Evolutionary conservation across 2,797 vertebrate species (phyloP).

Genomic region (Clarias platycephalus): DNA sequence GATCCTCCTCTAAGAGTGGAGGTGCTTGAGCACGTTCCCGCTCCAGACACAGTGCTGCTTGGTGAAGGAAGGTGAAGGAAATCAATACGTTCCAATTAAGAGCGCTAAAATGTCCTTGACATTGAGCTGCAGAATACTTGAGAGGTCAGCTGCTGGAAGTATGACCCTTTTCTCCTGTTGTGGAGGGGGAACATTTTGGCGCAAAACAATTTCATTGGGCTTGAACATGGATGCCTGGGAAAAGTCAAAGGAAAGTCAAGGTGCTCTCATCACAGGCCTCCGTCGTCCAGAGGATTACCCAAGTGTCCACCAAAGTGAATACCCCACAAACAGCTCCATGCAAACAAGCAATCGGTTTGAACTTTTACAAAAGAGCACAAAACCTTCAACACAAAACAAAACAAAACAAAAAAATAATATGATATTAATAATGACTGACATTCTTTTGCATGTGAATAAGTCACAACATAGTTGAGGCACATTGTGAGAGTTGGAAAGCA

Average conservation of each 20-base stretch:
- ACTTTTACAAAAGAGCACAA: constrained; percentile 35
- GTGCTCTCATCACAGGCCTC: constrained; percentile 42
- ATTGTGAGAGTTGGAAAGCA: constrained; percentile 74
- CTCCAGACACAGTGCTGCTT: constrained; percentile 70
- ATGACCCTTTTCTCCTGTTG: constrained; percentile 36
- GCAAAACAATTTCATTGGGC: constrained; percentile 19
- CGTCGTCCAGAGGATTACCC: constrained; percentile 25
- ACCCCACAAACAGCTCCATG: constrained; percentile 26
- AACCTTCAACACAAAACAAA: constrained; percentile 1
- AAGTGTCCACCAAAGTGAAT: constrained; percentile 42
- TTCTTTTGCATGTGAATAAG: constrained; percentile 48
- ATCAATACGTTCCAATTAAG: constrained; percentile 54
- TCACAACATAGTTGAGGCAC: constrained; percentile 73
- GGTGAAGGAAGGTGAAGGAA: constrained; percentile 61
- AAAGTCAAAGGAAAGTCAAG: constrained; percentile 37
- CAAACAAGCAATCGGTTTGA: constrained; percentile 31
- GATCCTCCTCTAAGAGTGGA: constrained; percentile 64
- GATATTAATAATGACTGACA: constrained; percentile 49
- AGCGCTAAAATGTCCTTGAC: constrained; percentile 42
- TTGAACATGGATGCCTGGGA: constrained; percentile 27
- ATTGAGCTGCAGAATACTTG: constrained; percentile 62
- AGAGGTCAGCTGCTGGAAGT: constrained; percentile 54
- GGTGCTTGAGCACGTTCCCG: constrained; percentile 59
- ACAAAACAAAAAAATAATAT: constrained; percentile 4
- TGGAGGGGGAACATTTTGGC: constrained; percentile 21